Conservation (phyloP, 2,888 invertebrate species). For the Cantharis rufa region DNA sequence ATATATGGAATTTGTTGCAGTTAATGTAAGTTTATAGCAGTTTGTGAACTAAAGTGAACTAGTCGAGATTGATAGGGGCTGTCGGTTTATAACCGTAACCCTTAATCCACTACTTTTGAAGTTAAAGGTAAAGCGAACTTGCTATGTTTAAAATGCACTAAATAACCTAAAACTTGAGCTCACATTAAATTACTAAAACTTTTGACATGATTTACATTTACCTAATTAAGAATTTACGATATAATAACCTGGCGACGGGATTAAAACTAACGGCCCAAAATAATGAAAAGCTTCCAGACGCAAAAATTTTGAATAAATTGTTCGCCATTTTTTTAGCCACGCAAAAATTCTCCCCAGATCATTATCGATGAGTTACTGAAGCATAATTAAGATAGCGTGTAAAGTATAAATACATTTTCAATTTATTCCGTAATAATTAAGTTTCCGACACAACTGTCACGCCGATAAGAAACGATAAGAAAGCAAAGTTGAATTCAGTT, state of each 20-base stretch:
- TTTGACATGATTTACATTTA: background rate
- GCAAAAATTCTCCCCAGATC: background rate
- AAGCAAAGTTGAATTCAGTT: conserved; percentile 26
- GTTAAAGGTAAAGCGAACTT: background rate
- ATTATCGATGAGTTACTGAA: background rate
- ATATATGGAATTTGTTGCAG: conserved; percentile 38
- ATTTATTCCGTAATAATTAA: conserved; percentile 20
- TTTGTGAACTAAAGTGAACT: conserved; percentile 27
- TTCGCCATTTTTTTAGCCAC: background rate
- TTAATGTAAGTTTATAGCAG: conserved; percentile 40
- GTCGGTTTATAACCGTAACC: conserved; percentile 23
- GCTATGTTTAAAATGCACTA: background rate
- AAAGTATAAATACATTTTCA: background rate
- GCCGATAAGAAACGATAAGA: conserved; percentile 29
- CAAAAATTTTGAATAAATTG: background rate
- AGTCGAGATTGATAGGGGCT: conserved; percentile 33
- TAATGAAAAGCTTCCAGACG: background rate
- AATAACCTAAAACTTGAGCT: background rate
- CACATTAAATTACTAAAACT: background rate
- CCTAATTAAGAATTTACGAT: background rate
- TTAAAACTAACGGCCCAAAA: background rate
- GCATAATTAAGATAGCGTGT: background rate
- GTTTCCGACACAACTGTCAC: conserved; percentile 25
- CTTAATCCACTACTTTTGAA: conserved; percentile 20
- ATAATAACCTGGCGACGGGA: background rate